Base-by-base conservation (phyloP, 2,888 invertebrate genomes). In the Tachina grossa region DNA sequence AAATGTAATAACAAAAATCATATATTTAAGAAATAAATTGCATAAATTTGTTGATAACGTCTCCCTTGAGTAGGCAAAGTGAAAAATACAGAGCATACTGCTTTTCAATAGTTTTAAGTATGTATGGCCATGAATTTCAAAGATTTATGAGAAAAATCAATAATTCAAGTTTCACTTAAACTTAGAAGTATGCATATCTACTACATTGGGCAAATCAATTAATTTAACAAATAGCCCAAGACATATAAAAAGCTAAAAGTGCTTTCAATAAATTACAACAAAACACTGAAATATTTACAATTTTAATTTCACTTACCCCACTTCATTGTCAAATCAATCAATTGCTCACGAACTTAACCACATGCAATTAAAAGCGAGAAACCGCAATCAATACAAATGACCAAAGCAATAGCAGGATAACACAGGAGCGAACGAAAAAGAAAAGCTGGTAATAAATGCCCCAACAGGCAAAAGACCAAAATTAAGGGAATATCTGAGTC, bases 321-420 rank as follows among this genome's bases (percentile, higher is more conserved):
- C 71, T 71, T n/a, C n/a, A 55, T 68, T 74, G 59, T n/a, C 43
- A 71, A 31, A 82, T 83, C 57, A 76, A 77, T 71, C 59, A 71
- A 77, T 22, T 71, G 41, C 55, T 16, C 41, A 31, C 66, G n/a
- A 59, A 65, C 14, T 39, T 43, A 78, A 49, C 57, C 83, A 68
- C 13, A 41, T 68, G 53, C 22, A n/a, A 59, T 53, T 10, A 49
- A 68, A 65, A 72, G 72, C 57, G 72, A 41, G 45, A 79, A 69
- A 75, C 69, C 57, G 53, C 79, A 75, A 75, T 69, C 53, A 63
- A 69, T 84, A 69, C 68, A 78, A 83, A 69, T 84, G 69, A 79
- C 49, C 57, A 45, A 79, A 53, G 51, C 53, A 61, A 49, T 61
- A 68, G 43, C 78, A 57, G 51, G 49, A 65, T 75, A 75, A 79